phyloP scores from a whole-genome alignment of 2,888 invertebrate species.

The Euzophera pinguis region DNA sequence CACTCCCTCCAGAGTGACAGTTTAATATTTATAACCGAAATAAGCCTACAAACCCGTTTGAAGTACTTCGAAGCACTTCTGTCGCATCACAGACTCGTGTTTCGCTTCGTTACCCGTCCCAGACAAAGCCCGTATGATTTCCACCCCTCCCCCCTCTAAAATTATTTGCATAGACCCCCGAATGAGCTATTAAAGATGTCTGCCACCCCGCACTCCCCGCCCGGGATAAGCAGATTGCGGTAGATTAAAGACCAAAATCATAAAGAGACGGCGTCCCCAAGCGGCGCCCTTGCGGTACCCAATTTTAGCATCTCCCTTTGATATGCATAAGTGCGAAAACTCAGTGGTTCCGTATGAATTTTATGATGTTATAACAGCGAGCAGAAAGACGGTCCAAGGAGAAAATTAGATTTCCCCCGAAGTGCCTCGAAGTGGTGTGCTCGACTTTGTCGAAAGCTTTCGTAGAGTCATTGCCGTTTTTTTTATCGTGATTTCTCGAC shows the following conservation, averaged over 20 bases:
- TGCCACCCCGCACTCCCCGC: conserved; percentile 56
- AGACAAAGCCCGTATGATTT: conserved; percentile 78
- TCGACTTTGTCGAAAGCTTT: conserved; percentile 72
- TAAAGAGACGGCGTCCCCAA: conserved; percentile 57
- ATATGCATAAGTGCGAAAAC: conserved; percentile 65
- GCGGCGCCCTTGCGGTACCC: conserved; percentile 45
- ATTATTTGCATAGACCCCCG: conserved; percentile 78
- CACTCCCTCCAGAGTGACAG: conserved; percentile 42
- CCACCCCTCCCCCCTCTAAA: conserved; percentile 57
- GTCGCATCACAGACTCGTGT: conserved; percentile 70
- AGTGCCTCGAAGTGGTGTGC: conserved; percentile 63
- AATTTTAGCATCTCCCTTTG: conserved; percentile 57
- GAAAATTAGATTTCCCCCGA: conserved; percentile 75
- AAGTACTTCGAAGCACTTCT: conserved; percentile 65
- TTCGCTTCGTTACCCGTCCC: conserved; percentile 71
- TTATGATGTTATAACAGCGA: conserved; percentile 63
- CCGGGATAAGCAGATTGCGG: conserved; percentile 77
- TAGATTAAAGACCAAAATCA: conserved; percentile 77
- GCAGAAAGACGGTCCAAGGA: conserved; percentile 56
- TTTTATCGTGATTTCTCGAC: conserved; percentile 60
- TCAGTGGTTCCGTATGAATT: conserved; percentile 53
- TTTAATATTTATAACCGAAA: conserved; percentile 73
- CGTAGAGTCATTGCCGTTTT: conserved; percentile 49
- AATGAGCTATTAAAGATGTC: conserved; percentile 80
- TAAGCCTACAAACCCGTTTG: conserved; percentile 62